phyloP scores from a whole-genome alignment of 2,113 vertebrate genomes.

The Alouatta palliata region DNA sequence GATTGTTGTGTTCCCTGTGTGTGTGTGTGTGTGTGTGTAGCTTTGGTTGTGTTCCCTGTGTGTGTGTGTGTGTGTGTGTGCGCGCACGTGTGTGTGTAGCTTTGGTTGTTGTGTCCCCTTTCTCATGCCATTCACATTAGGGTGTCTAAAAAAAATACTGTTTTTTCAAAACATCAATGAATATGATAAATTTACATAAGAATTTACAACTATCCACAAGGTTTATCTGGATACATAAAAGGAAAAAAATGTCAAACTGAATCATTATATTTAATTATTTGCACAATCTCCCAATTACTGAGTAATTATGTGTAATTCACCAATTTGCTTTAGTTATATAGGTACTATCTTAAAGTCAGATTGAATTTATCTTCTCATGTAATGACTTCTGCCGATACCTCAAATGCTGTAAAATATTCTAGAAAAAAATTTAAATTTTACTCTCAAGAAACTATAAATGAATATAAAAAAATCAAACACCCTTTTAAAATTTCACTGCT shows the following conservation, averaged over 20 bases:
- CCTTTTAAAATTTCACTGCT: not conserved
- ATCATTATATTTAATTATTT: not conserved
- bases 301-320: conserved; percentile 24
- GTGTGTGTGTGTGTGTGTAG: too few species aligned
- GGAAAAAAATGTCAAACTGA: not conserved
- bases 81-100: not conserved
- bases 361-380: conserved; percentile 22
- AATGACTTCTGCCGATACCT: not conserved
- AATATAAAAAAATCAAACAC: not conserved
- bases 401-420: conserved; percentile 34
- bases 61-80: not conserved
- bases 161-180: not conserved
- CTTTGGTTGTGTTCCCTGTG: too few species aligned
- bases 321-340: conserved; percentile 11
- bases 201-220: not conserved
- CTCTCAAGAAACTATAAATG: not conserved
- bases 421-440: not conserved
- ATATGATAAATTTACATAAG: not conserved
- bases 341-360: conserved; percentile 26
- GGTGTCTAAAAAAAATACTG: not conserved
- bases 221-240: not conserved
- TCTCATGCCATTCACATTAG: not conserved
- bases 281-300: not conserved
- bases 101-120: not conserved
- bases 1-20: too few species aligned